Evolutionary conservation across 92 coral and sea anemone species (phyloP).

Genomic region (Epizoanthus ramosus): DNA sequence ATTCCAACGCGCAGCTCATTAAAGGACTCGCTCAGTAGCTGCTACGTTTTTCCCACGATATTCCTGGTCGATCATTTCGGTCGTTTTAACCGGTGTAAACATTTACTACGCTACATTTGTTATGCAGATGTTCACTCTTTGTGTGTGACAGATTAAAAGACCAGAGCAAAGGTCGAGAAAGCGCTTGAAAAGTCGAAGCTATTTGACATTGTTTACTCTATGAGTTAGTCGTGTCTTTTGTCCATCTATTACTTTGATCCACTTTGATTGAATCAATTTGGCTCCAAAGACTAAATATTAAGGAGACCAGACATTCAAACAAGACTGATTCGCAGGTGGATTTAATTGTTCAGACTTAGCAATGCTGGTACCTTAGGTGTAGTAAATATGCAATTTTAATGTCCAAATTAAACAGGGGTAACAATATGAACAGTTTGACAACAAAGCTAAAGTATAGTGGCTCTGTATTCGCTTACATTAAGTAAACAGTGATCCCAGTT

Average conservation of each 20-base stretch:
- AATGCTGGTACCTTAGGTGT: not conserved
- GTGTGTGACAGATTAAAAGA: not conserved
- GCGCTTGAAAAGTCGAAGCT: slow-evolving; percentile 21
- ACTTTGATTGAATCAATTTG: no score
- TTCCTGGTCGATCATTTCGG: not conserved
- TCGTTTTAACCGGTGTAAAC: not conserved
- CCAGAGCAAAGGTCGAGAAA: slow-evolving; percentile 19
- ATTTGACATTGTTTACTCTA: slow-evolving; percentile 30
- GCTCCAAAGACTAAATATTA: no score
- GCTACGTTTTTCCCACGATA: slow-evolving; percentile 25
- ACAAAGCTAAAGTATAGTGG: slow-evolving; percentile 9
- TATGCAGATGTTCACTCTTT: slow-evolving; percentile 25
- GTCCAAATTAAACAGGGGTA: not conserved
- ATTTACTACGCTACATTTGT: slow-evolving; percentile 36
- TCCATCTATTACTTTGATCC: slow-evolving; percentile 6
- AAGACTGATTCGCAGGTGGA: not conserved
- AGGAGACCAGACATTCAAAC: not conserved
- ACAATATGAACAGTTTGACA: slow-evolving; percentile 25
- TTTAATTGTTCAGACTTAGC: not conserved
- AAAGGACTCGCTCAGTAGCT: not conserved
- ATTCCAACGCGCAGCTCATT: not conserved
- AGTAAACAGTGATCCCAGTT: slow-evolving; percentile 22
- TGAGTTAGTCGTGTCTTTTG: slow-evolving; percentile 12
- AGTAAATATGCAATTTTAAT: not conserved
- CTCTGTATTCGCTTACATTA: slow-evolving; percentile 34